Percentiles rank a stretch among this genome's conserved stretches.
Conservation (phyloP, 2,888 invertebrate genomes). For the Stenichneumon culpator region DNA sequence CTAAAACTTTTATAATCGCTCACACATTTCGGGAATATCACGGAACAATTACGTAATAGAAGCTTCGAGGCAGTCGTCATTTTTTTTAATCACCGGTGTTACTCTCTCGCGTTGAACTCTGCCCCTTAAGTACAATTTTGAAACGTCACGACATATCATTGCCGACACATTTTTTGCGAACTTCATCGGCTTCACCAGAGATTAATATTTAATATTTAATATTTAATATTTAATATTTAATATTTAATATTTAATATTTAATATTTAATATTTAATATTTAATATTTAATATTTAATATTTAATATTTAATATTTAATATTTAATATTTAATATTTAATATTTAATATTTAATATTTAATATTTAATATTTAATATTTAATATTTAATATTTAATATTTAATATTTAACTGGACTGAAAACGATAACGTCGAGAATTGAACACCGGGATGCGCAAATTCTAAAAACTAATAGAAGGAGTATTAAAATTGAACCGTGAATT, state of each 20-base stretch:
- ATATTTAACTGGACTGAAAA: background rate
- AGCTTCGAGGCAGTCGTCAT: background rate
- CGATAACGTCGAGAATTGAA: background rate
- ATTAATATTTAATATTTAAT: constrained; percentile 3
- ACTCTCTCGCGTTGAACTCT: constrained; percentile 7
- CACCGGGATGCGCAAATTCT: background rate
- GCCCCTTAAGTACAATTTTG: constrained; percentile 62
- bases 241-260: background rate
- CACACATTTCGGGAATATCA: constrained; percentile 34
- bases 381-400: too few species aligned
- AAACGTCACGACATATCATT: constrained; percentile 15
- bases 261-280: too few species aligned
- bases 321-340: too few species aligned
- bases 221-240: background rate
- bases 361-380: too few species aligned
- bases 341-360: too few species aligned
- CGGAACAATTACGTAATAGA: constrained; percentile 18
- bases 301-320: too few species aligned
- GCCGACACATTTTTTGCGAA: background rate
- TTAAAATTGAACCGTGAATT: background rate
- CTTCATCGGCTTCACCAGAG: background rate
- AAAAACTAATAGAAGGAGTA: background rate
- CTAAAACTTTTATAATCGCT: constrained; percentile 20
- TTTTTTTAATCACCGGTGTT: background rate
- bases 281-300: too few species aligned